Percentiles rank a stretch among this genome's conserved stretches.
Conservation (phyloP, 2,113 vertebrate species). For the Ariopsis seemanni region DNA sequence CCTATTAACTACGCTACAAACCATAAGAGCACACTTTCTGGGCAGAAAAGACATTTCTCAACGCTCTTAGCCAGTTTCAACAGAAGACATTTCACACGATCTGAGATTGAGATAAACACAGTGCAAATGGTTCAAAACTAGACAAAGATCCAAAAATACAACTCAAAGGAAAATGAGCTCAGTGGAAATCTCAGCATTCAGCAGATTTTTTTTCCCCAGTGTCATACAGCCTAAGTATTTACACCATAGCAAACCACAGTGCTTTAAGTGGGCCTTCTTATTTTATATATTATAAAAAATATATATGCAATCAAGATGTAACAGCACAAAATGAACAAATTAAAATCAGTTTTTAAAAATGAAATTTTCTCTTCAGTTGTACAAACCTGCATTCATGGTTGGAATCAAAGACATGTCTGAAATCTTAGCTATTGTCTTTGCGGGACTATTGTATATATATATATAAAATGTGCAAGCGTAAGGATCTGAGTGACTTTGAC, state of each 20-base stretch:
- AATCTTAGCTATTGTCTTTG: background rate
- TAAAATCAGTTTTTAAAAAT: too few species aligned
- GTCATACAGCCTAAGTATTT: background rate
- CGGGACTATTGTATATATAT: background rate
- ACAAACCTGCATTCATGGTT: background rate
- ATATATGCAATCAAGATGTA: background rate
- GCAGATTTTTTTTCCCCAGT: background rate
- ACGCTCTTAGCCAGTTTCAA: background rate
- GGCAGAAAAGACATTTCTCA: slow-evolving; percentile 16
- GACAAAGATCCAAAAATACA: slow-evolving; percentile 15
- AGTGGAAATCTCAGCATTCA: background rate
- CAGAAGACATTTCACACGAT: slow-evolving; percentile 39
- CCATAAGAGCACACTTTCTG: background rate
- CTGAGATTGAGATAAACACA: slow-evolving; percentile 30
- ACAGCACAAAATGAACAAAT: background rate
- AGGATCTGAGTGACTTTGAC: too few species aligned
- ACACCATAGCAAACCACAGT: background rate
- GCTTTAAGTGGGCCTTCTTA: background rate
- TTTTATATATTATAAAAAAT: background rate
- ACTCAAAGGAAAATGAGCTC: slow-evolving; percentile 17
- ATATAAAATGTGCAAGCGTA: too few species aligned
- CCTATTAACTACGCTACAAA: slow-evolving; percentile 20
- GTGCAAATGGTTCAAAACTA: slow-evolving; percentile 5
- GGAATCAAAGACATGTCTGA: background rate
- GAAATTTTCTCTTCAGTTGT: background rate